Conservation (phyloP, 2,113 vertebrate species). For the Ivindomyrus marchei region DNA sequence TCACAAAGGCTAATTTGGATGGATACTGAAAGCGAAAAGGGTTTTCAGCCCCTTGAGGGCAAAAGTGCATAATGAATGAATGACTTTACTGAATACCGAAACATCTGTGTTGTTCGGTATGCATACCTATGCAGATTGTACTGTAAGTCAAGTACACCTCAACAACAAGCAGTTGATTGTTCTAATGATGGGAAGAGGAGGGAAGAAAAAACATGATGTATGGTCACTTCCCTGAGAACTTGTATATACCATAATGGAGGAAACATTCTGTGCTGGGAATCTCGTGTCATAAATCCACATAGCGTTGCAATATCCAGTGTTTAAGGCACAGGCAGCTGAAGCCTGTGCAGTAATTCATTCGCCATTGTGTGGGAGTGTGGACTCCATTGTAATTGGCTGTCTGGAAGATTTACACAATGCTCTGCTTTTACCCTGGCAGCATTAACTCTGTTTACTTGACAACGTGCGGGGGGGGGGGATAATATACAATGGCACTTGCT, state of each 20-base stretch:
- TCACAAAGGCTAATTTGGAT: constrained; percentile 24
- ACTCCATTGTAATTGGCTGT: neutral
- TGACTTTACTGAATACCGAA: neutral
- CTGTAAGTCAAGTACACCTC: neutral
- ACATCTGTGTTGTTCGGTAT: constrained; percentile 23
- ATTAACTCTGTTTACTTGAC: neutral
- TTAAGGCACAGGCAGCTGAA: neutral
- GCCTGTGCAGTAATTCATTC: neutral
- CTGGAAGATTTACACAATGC: neutral
- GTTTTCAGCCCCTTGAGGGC: neutral
- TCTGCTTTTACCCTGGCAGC: neutral
- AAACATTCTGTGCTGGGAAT: neutral
- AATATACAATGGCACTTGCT: neutral
- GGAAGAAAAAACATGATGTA: neutral
- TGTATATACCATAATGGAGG: neutral
- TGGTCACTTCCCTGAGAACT: neutral
- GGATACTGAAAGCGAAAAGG: constrained; percentile 17
- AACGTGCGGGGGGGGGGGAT: neutral
- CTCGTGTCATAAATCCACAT: neutral
- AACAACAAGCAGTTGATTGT: neutral
- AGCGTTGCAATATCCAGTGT: neutral
- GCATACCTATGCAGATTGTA: neutral
- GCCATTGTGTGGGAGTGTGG: neutral
- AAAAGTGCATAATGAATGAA: constrained; percentile 17
- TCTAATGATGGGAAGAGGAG: neutral